Conservation (phyloP, 2,113 vertebrate species). For the Theristicus caerulescens region DNA sequence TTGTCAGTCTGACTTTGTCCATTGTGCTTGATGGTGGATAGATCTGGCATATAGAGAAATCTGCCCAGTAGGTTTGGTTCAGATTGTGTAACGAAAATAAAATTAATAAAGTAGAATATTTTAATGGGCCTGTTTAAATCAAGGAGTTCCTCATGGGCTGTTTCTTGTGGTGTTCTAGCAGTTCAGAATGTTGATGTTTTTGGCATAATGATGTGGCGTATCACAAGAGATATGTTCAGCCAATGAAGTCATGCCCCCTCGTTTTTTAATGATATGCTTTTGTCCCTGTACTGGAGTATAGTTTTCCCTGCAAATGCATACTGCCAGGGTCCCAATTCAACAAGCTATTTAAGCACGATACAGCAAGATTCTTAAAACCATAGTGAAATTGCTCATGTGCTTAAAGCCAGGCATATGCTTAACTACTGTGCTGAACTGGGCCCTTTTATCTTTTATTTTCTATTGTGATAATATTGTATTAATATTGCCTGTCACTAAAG, state of each 20-base stretch:
- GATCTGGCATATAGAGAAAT: constrained; percentile 45
- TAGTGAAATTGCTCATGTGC: not conserved
- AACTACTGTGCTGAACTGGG: constrained; percentile 19
- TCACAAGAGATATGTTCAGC: not conserved
- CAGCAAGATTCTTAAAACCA: not conserved
- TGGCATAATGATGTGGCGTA: constrained; percentile 10
- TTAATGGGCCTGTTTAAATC: constrained; percentile 5
- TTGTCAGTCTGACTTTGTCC: constrained; percentile 11
- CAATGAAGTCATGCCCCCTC: not conserved
- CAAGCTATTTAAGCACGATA: not conserved
- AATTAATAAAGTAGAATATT: not conserved
- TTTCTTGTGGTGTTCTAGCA: not conserved
- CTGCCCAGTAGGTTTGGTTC: constrained; percentile 4
- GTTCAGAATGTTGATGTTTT: not conserved
- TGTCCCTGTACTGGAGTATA: not conserved
- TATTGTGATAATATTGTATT: constrained; percentile 70
- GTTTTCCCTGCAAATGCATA: not conserved
- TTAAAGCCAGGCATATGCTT: constrained; percentile 40
- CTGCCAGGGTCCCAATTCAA: not conserved
- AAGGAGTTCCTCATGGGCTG: constrained; percentile 5
- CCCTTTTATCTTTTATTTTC: not conserved
- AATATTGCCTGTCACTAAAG: constrained; percentile 67
- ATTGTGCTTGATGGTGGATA: constrained; percentile 29
- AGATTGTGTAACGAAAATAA: not conserved
- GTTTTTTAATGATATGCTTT: not conserved